phyloP scores from a whole-genome alignment of 1,140 invertebrate genomes.

The Agraylea sexmaculata region DNA sequence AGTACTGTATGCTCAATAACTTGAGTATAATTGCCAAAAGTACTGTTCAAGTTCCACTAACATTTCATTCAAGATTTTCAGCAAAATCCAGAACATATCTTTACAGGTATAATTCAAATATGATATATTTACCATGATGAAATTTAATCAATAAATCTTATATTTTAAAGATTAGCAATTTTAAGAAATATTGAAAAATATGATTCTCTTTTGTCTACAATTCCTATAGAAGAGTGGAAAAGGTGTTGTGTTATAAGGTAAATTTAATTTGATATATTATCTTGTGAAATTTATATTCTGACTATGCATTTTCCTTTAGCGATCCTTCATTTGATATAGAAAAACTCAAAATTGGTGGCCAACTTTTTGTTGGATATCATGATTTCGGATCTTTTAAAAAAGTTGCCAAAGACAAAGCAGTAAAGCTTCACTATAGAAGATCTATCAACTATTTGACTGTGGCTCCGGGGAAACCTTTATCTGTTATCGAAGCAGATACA shows the following conservation, averaged over 20 bases:
- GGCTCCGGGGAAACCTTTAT: constrained; percentile 31
- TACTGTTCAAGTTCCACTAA: constrained; percentile 41
- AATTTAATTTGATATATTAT: constrained; percentile 12
- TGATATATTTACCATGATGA: neutral
- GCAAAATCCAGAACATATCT: constrained; percentile 52
- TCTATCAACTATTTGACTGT: constrained; percentile 39
- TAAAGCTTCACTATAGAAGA: constrained; percentile 38
- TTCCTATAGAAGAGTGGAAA: constrained; percentile 43
- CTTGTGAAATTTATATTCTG: constrained; percentile 11
- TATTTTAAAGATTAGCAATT: constrained; percentile 30
- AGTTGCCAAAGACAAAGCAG: constrained; percentile 25
- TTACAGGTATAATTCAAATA: constrained; percentile 42
- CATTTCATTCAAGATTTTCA: constrained; percentile 47
- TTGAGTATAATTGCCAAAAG: constrained; percentile 44
- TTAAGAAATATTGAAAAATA: constrained; percentile 26
- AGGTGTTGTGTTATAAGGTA: constrained; percentile 40
- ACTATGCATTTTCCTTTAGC: constrained; percentile 28
- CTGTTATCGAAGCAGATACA: constrained; percentile 24
- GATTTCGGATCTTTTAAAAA: constrained; percentile 58
- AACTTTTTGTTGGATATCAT: constrained; percentile 48
- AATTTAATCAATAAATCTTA: neutral
- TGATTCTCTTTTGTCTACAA: constrained; percentile 23
- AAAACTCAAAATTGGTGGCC: constrained; percentile 38
- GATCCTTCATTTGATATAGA: constrained; percentile 45
- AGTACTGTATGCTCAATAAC: constrained; percentile 40